Evolutionary conservation across 1,140 invertebrate genomes (phyloP).

Genomic region (Diachasmimorpha longicaudata): DNA sequence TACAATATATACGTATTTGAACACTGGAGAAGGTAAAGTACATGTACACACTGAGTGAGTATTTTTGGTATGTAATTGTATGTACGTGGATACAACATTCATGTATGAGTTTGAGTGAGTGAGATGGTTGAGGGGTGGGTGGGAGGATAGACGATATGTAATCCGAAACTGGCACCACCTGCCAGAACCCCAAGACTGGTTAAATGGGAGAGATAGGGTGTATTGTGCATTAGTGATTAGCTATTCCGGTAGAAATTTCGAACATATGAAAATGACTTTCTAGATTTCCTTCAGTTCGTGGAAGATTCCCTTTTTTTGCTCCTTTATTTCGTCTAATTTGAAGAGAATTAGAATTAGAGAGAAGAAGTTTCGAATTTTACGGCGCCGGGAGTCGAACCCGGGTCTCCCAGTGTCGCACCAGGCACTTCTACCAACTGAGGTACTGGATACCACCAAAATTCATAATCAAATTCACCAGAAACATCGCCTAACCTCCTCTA

Average conservation of each 20-base stretch:
- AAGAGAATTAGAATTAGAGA: too few relatives aligned
- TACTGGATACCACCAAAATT: too few relatives aligned
- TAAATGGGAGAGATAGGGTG: background rate
- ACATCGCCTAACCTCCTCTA: too few relatives aligned
- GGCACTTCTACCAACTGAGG: too few relatives aligned
- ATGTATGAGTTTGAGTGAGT: background rate
- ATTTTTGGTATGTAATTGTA: constrained; percentile 5
- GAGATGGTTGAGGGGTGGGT: background rate
- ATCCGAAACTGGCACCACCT: constrained; percentile 58
- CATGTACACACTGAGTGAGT: background rate
- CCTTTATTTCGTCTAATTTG: too few relatives aligned
- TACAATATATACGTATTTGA: constrained; percentile 42
- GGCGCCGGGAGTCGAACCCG: too few relatives aligned
- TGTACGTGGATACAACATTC: constrained; percentile 20
- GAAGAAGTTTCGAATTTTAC: too few relatives aligned
- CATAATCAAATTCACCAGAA: too few relatives aligned
- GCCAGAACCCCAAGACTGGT: constrained; percentile 37
- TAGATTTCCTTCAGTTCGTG: too few relatives aligned
- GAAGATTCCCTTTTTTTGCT: too few relatives aligned
- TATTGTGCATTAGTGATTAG: background rate
- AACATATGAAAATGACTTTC: too few relatives aligned
- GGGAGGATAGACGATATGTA: constrained; percentile 56
- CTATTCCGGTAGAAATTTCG: background rate
- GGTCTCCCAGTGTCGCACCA: too few relatives aligned
- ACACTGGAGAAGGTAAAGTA: constrained; percentile 10